These are phyloP conservation scores for Uropsilus gracilis DNA, from an alignment of 2,113 vertebrate species.

Conservation along the genomic window DNA sequence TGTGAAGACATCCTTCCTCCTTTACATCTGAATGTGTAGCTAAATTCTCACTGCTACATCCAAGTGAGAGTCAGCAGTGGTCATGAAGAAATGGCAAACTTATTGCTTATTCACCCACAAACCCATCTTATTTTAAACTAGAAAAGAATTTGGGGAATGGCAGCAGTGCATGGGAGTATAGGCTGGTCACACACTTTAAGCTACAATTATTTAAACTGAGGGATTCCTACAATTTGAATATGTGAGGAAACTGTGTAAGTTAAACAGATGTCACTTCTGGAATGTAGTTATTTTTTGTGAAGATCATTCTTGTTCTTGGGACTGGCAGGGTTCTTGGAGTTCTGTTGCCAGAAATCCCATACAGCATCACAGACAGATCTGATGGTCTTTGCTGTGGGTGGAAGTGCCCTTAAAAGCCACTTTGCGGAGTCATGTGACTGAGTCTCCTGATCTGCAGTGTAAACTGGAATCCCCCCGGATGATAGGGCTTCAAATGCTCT, in stretches of 20 bases:
- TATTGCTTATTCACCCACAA: neutral
- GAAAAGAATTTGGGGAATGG: neutral
- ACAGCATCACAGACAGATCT: neutral
- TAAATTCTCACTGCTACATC: neutral
- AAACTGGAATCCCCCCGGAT: neutral
- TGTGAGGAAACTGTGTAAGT: neutral
- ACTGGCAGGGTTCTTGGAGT: neutral
- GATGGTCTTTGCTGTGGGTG: neutral
- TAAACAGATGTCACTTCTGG: neutral
- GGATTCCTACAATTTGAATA: neutral
- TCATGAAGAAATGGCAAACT: neutral
- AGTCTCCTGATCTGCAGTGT: neutral
- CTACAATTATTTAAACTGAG: neutral
- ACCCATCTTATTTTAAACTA: neutral
- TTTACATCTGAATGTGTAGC: rapidly evolving
- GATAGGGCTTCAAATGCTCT: neutral
- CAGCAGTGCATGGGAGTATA: neutral
- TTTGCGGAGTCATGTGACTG: neutral
- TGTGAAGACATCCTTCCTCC: neutral
- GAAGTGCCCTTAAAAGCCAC: neutral
- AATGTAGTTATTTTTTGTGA: neutral
- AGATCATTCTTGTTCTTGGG: neutral
- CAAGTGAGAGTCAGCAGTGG: neutral
- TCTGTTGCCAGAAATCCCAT: neutral
- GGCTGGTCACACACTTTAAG: neutral